phyloP scores from a whole-genome alignment of 2,113 vertebrate genomes.

The Siphamia tubifer region DNA sequence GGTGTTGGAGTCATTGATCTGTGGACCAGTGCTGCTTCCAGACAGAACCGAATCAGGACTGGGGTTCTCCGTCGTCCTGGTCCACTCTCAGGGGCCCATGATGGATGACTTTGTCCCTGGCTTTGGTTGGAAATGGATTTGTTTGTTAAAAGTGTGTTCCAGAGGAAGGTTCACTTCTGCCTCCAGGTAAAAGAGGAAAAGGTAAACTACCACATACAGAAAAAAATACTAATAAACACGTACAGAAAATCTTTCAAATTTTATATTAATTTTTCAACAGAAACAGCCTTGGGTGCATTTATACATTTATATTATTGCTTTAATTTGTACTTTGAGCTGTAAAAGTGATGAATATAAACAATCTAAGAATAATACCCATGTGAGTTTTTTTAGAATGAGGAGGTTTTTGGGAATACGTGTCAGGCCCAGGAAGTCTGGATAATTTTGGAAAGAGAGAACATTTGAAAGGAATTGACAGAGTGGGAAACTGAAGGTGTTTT shows the following conservation, averaged over 20 bases:
- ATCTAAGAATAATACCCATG: no score
- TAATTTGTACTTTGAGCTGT: no score
- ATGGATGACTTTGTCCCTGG: conserved; percentile 70
- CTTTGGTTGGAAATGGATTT: conserved; percentile 73
- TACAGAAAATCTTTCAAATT: no score
- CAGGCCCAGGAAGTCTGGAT: neutral
- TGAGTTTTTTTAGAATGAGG: neutral
- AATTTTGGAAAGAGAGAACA: neutral
- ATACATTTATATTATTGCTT: no score
- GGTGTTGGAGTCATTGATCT: conserved; percentile 17
- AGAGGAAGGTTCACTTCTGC: conserved; percentile 33
- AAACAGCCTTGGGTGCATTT: no score
- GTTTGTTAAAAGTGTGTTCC: conserved; percentile 70
- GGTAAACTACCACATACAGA: no score
- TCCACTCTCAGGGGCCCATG: conserved; percentile 53
- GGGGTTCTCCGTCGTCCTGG: neutral
- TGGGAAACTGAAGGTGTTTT: no score
- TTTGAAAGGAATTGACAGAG: no score
- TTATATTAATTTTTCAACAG: no score
- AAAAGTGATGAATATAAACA: no score
- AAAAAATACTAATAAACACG: no score
- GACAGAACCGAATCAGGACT: neutral
- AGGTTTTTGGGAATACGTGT: no score
- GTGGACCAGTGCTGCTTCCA: conserved; percentile 22
- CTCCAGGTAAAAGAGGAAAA: conserved; percentile 31